phyloP scores from a whole-genome alignment of 1,140 invertebrate species.

The Theocolax elegans region DNA sequence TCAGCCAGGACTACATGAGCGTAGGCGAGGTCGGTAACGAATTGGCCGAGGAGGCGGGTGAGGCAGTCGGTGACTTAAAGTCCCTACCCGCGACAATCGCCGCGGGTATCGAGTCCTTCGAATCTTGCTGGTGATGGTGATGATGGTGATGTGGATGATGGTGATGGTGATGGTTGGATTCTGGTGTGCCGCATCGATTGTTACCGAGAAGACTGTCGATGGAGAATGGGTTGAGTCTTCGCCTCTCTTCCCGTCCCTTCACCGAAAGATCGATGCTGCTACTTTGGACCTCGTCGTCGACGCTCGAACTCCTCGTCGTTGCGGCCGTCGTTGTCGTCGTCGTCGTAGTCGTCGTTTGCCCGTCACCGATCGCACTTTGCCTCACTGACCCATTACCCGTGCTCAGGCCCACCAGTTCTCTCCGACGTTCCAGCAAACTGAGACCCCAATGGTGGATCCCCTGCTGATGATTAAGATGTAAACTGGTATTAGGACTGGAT shows the following conservation, averaged over 20 bases:
- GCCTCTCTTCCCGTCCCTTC: conserved; percentile 69
- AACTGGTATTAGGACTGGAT: conserved; percentile 44
- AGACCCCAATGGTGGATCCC: conserved; percentile 64
- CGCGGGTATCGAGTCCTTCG: conserved; percentile 52
- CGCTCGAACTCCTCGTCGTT: conserved; percentile 62
- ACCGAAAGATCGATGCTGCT: conserved; percentile 65
- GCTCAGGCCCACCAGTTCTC: conserved; percentile 57
- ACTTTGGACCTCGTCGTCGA: conserved; percentile 63
- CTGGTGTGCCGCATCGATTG: conserved; percentile 49
- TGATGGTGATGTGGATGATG: no score
- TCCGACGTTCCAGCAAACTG: conserved; percentile 60
- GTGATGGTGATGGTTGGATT: conserved; percentile 9
- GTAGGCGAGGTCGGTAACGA: conserved; percentile 61
- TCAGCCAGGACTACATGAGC: conserved; percentile 60
- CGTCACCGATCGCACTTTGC: conserved; percentile 14
- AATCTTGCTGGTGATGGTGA: conserved; percentile 48
- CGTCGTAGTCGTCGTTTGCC: conserved; percentile 50
- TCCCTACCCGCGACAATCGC: conserved; percentile 29
- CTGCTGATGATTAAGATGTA: conserved; percentile 61
- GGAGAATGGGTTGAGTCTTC: conserved; percentile 82
- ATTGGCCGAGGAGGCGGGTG: conserved; percentile 53
- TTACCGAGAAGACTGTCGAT: conserved; percentile 82
- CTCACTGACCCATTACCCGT: conserved; percentile 38
- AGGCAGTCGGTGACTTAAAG: conserved; percentile 46
- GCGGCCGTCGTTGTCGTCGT: conserved; percentile 50